phyloP scores from a whole-genome alignment of 1,140 invertebrate species.

The Psix sp. region DNA sequence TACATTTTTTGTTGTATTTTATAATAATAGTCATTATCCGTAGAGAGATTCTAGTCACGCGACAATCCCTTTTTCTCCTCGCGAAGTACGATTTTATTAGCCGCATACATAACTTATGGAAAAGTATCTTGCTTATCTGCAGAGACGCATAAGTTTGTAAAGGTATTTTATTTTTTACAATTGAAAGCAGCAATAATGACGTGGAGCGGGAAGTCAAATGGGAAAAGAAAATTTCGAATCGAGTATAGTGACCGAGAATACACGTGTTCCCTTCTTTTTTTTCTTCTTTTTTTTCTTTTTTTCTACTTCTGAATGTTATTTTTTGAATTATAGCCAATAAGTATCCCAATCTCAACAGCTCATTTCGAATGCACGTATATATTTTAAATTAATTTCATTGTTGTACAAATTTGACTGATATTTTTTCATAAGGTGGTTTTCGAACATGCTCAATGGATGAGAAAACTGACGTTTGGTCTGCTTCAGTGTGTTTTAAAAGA shows the following conservation, averaged over 20 bases:
- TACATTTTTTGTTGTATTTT: constrained; percentile 42
- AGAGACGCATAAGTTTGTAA: constrained; percentile 33
- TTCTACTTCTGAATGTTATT: constrained; percentile 47
- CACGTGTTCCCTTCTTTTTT: no score
- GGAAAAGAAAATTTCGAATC: constrained; percentile 1
- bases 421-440: constrained; percentile 54
- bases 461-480: constrained; percentile 57
- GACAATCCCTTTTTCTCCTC: constrained; percentile 56
- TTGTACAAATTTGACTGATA: constrained; percentile 59
- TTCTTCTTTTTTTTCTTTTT: constrained; percentile 45
- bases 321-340: constrained; percentile 50
- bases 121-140: constrained; percentile 46
- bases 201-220: constrained; percentile 12
- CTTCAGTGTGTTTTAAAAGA: constrained; percentile 33
- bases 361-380: constrained; percentile 47
- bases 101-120: constrained; percentile 42
- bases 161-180: constrained; percentile 46
- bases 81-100: constrained; percentile 35
- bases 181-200: constrained; percentile 40
- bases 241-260: constrained; percentile 30
- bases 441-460: constrained; percentile 52
- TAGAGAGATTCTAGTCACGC: constrained; percentile 60
- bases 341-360: constrained; percentile 37
- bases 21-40: constrained; percentile 47
- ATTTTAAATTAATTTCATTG: constrained; percentile 50